Evolutionary conservation across 2,888 invertebrate species (phyloP).

Genomic region (Xanthorhoe designata): DNA sequence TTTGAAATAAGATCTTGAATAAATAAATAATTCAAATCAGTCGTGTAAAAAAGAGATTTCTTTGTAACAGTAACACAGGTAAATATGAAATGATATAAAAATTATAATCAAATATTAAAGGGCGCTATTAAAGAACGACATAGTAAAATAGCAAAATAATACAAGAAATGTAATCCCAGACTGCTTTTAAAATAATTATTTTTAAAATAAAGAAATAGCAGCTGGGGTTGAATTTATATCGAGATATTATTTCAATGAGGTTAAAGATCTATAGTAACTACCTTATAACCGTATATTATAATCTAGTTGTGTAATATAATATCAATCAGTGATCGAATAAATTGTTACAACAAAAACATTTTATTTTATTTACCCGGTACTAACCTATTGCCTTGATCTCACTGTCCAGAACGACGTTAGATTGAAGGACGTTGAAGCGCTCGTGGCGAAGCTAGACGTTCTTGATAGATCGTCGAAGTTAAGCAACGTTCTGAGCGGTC

Average conservation of each 20-base stretch:
- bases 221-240: constrained; percentile 3
- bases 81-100: no score
- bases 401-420: not conserved
- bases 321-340: constrained; percentile 84
- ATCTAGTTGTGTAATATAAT: constrained; percentile 67
- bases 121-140: no score
- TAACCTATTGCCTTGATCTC: not conserved
- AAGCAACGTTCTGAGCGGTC: no score
- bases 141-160: not conserved
- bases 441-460: no score
- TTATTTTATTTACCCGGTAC: constrained; percentile 11
- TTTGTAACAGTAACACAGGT: no score
- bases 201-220: constrained; percentile 1
- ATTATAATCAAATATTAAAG: no score
- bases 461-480: no score
- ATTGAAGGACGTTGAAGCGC: no score
- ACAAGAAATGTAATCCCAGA: not conserved
- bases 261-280: constrained; percentile 56
- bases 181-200: not conserved
- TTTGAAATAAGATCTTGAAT: constrained; percentile 31
- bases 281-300: constrained; percentile 64
- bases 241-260: constrained; percentile 36
- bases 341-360: constrained; percentile 79
- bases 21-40: not conserved
- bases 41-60: not conserved